phyloP scores from a whole-genome alignment of 2,113 vertebrate genomes.

The Orientallactaga bullata region DNA sequence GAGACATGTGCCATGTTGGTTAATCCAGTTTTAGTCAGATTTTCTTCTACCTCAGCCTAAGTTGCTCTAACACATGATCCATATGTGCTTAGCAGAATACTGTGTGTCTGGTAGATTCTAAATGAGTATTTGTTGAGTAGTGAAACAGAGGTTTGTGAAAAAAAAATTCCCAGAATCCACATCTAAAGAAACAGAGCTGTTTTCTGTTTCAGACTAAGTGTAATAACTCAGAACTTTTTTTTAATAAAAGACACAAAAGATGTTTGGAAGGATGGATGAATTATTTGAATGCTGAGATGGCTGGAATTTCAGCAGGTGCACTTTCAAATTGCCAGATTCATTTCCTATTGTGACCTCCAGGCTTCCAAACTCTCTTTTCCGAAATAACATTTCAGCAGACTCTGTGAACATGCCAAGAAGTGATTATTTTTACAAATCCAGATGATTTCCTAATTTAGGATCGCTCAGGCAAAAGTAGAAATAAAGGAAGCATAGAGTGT shows the following conservation, averaged over 20 bases:
- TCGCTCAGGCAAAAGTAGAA: constrained; percentile 64
- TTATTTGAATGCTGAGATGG: constrained; percentile 69
- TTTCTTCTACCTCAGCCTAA: not conserved
- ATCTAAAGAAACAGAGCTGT: constrained; percentile 55
- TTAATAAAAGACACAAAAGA: constrained; percentile 70
- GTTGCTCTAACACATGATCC: not conserved
- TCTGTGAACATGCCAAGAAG: constrained; percentile 77
- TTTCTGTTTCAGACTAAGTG: constrained; percentile 57
- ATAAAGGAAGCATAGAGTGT: constrained; percentile 53
- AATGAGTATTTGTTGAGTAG: constrained; percentile 19
- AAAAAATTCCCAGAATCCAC: not conserved
- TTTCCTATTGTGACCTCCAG: constrained; percentile 81
- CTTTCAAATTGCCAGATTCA: constrained; percentile 80
- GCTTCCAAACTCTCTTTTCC: constrained; percentile 73
- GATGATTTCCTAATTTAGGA: constrained; percentile 83
- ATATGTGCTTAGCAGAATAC: not conserved
- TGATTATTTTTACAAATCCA: constrained; percentile 83
- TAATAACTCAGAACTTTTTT: constrained; percentile 62
- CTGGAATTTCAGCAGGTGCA: constrained; percentile 76
- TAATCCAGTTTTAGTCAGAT: not conserved
- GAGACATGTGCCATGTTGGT: not conserved
- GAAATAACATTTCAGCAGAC: constrained; percentile 78
- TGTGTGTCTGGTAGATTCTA: not conserved
- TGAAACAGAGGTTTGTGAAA: not conserved
- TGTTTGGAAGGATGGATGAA: constrained; percentile 67